Evolutionary conservation across 53 echinoderm and acorn worm species (phyloP), one percentile per base, ranked within the genome.

Genomic region (Hippasteria phrygiana): DNA sequence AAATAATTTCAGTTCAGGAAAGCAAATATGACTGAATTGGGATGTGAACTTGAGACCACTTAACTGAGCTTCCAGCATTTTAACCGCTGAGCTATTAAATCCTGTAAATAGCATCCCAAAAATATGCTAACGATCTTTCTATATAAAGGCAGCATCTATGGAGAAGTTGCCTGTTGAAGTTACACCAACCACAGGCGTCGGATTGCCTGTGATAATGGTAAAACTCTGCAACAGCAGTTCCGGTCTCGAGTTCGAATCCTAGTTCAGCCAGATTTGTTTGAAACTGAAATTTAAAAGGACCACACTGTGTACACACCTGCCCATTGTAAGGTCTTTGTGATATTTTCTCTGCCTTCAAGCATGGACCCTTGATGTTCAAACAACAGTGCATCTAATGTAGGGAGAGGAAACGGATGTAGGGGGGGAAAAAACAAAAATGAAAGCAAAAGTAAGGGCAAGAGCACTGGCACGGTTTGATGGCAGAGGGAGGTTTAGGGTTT

Each of bases 321-420:
- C 40, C 35, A 75, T 16, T 75, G 50, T 47, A 75, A 75, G 28
- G 48, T 46, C 47, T 70, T 51, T 39, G 85, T 35, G 71, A 85
- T 85, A 85, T 85, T 85, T 46, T 85, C 85, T 71, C 85, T 85
- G 85, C 85, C 85, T 85, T 85, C 85, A 48, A 5, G 35, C 42
- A 37, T 20, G 69, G 75, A 50, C 75, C 75, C 75, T 14, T 75
- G 75, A 47, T 75, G 41, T 6, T 75, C 75, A 48, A 47, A 75
- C 75, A 75, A 75, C 75, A 75, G 75, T 75, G 37, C 41, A 75
- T 75, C 75, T 75, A 29, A 75, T 50, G 75, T 42, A 46, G 33
- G 36, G 17, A 18, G 24, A 59, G 4, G 24, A 59, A 59, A 59
- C n/a, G 34, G 37, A 67, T 35, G 69, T 67, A 65, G 32, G 28